Base-by-base conservation (phyloP, 2,797 vertebrate genomes). In the Lithobates pipiens region DNA sequence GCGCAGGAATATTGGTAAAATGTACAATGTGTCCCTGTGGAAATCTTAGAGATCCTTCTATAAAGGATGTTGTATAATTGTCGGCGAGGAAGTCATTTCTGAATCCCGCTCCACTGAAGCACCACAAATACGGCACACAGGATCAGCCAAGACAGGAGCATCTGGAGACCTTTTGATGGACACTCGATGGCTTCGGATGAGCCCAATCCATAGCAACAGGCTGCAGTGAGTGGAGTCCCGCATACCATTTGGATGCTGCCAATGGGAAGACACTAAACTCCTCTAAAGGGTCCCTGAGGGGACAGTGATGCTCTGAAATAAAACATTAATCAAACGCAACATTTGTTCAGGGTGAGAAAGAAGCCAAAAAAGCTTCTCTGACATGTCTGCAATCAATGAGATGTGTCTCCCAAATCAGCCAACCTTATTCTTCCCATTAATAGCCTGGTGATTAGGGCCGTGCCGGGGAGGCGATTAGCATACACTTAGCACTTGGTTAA, bases 271-370 rank as follows among this genome's bases (percentile, higher is more conserved):
- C 68, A 32, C 67, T 61, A 63, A 65, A 81, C 50, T 77, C 65
- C 36, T 73, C 68, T 10, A 36, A 36, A 36, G 44, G 57, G 69
- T 68, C 76, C 80, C 85, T 54, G 21, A 42, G 70, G 85, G 74
- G 39, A 42, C 65, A 46, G 32, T 32, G 70, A 74, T 74, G 71
- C 70, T 68, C 54, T 76, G 68, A 83, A 69, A 42, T 54, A 5
- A 57, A 42, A 29, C 75, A 82, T 81, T 83, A 68, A 86, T 86
- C 80, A 83, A 74, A 75, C 18, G 42, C 61, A 42, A 32, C 70
- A 75, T 87, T 75, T 79, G 80, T 83, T 83, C 76, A 23, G 25
- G 46, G 68, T 83, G 76, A 78, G 85, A 86, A 86, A 39, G 75
- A 86, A 82, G 80, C 85, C 57, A 78, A 83, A 74, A 84, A 78